phyloP scores from a whole-genome alignment of 2,888 invertebrate species.

The Leistus spinibarbis region DNA sequence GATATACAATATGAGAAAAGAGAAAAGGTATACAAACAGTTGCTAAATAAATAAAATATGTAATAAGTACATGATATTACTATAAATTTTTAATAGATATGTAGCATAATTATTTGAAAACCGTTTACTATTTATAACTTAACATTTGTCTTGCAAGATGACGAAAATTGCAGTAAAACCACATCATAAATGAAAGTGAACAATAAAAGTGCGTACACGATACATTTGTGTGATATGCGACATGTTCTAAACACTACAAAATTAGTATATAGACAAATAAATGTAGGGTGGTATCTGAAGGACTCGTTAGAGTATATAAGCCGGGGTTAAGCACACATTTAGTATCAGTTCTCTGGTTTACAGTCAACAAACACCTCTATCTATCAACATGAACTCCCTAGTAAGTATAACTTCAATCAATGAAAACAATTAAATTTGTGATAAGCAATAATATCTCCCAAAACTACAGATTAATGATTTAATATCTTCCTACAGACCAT shows the following conservation, averaged over 20 bases:
- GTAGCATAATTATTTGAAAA: too few species aligned
- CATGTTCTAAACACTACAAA: not conserved
- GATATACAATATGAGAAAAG: too few species aligned
- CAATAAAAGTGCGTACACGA: not conserved
- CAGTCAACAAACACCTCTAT: not conserved
- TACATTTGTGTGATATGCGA: slow-evolving; percentile 1
- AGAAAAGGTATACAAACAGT: too few species aligned
- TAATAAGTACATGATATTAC: too few species aligned
- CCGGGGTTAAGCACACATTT: not conserved
- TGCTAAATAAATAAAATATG: too few species aligned
- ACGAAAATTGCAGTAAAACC: slow-evolving; percentile 17
- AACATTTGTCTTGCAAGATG: not conserved
- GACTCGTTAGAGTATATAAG: slow-evolving; percentile 23
- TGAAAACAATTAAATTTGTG: not conserved
- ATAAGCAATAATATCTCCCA: not conserved
- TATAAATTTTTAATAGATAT: too few species aligned
- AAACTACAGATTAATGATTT: not conserved
- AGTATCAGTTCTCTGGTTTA: slow-evolving; percentile 21
- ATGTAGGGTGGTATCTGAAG: slow-evolving; percentile 8
- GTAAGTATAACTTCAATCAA: not conserved
- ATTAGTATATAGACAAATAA: not conserved
- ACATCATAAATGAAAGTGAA: slow-evolving; percentile 33
- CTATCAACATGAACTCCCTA: slow-evolving; percentile 28
- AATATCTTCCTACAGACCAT: slow-evolving; percentile 12
- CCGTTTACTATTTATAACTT: not conserved